Conservation (phyloP, 2,113 vertebrate species). For the Colossoma macropomum region DNA sequence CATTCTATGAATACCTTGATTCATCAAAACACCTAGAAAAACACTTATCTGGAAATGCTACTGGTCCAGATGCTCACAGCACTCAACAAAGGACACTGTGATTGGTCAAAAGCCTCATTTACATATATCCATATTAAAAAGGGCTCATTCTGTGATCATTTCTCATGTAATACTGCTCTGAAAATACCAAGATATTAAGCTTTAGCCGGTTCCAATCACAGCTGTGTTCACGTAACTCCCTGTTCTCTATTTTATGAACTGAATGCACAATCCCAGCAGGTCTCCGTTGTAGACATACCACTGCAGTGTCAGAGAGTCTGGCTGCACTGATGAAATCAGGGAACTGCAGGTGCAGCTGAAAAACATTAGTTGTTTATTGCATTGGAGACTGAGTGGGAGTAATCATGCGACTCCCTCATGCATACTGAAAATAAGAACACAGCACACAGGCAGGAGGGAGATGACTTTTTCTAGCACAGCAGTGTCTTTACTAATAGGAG, state of each 20-base stretch:
- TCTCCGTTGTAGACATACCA: not conserved
- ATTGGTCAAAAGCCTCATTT: not conserved
- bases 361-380: constrained; percentile 34
- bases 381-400: constrained; percentile 26
- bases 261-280: not conserved
- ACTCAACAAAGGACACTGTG: no score
- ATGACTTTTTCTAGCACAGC: not conserved
- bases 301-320: not conserved
- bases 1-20: no score
- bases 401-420: constrained; percentile 28
- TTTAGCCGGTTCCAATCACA: not conserved
- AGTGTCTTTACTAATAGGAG: not conserved
- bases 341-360: not conserved
- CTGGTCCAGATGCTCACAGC: no score
- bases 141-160: not conserved
- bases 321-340: not conserved
- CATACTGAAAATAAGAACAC: constrained; percentile 8
- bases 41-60: no score
- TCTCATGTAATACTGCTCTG: not conserved
- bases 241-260: not conserved
- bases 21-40: no score
- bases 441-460: not conserved
- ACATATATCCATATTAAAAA: not conserved
- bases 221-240: not conserved
- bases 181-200: not conserved